These are phyloP conservation scores for Cossypha polioptera DNA, from an alignment of 2,797 vertebrate genomes.

Conservation along the genomic window DNA sequence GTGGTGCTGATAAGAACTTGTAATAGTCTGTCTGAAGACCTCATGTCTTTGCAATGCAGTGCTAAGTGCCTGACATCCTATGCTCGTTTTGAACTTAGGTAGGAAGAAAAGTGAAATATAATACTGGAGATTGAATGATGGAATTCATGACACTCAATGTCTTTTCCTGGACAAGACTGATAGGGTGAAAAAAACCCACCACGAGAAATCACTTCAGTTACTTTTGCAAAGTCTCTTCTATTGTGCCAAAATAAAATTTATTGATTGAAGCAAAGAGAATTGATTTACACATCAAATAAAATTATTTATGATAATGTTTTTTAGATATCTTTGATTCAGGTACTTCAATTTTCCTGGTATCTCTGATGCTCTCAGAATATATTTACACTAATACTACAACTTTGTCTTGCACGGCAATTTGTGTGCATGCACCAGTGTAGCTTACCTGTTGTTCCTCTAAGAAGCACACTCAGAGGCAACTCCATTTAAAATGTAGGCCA, in stretches of 20 bases:
- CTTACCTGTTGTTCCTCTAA: neutral
- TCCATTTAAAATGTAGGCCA: constrained; percentile 46
- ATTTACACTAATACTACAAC: neutral
- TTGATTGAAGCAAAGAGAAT: neutral
- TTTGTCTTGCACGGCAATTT: neutral
- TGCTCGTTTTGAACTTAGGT: neutral
- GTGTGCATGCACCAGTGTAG: neutral
- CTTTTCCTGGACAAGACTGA: neutral
- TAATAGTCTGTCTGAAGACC: neutral
- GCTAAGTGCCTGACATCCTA: neutral
- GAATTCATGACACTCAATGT: neutral
- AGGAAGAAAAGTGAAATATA: neutral
- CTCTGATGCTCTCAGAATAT: neutral
- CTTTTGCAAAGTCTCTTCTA: neutral
- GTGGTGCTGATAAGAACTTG: neutral
- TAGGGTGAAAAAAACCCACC: neutral
- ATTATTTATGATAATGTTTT: neutral
- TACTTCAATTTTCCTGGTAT: neutral
- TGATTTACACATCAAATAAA: neutral
- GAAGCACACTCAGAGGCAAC: constrained; percentile 12
- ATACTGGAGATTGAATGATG: neutral
- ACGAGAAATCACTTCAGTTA: neutral
- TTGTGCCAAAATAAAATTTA: neutral
- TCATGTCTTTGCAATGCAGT: neutral
- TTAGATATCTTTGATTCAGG: neutral